Percentiles rank a stretch among this genome's conserved stretches.
Evolutionary conservation across 2,888 invertebrate genomes (phyloP).

Genomic region (Apotomis turbidana): DNA sequence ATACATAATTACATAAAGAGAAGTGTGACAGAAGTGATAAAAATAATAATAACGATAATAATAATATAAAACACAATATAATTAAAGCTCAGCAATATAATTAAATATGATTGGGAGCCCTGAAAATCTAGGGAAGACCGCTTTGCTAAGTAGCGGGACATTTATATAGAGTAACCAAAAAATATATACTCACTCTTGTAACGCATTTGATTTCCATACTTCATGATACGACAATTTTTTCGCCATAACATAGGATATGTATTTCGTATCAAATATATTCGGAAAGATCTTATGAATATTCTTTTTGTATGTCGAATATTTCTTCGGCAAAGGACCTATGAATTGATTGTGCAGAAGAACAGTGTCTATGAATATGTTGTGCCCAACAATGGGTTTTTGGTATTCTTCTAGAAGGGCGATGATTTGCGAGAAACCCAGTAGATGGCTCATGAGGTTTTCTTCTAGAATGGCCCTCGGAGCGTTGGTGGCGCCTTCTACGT

Average conservation of each 20-base stretch:
- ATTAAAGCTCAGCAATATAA: too few relatives aligned
- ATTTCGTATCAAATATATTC: slow-evolving; percentile 89
- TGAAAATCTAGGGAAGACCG: too few relatives aligned
- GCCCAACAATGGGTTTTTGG: slow-evolving; percentile 89
- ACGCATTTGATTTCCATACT: slow-evolving; percentile 78
- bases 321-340: slow-evolving; percentile 86
- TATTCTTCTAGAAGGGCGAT: slow-evolving; percentile 83
- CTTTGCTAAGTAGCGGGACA: too few relatives aligned
- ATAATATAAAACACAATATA: too few relatives aligned
- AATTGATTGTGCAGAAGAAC: slow-evolving; percentile 89
- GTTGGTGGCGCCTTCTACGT: slow-evolving; percentile 68
- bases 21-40: too few relatives aligned
- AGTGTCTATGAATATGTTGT: slow-evolving; percentile 89
- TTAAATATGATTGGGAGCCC: too few relatives aligned
- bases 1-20: too few relatives aligned
- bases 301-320: slow-evolving; percentile 86
- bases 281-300: slow-evolving; percentile 86
- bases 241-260: slow-evolving; percentile 84
- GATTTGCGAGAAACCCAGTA: slow-evolving; percentile 87
- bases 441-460: slow-evolving; percentile 74
- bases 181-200: slow-evolving; percentile 72
- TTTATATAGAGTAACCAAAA: neutral
- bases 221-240: slow-evolving; percentile 72
- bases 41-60: too few relatives aligned
- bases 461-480: slow-evolving; percentile 72